A percentile compares a stretch with the other conserved stretches of the same genome.
Evolutionary conservation across 2,113 vertebrate genomes (phyloP).

Genomic region (Nannospalax galili): DNA sequence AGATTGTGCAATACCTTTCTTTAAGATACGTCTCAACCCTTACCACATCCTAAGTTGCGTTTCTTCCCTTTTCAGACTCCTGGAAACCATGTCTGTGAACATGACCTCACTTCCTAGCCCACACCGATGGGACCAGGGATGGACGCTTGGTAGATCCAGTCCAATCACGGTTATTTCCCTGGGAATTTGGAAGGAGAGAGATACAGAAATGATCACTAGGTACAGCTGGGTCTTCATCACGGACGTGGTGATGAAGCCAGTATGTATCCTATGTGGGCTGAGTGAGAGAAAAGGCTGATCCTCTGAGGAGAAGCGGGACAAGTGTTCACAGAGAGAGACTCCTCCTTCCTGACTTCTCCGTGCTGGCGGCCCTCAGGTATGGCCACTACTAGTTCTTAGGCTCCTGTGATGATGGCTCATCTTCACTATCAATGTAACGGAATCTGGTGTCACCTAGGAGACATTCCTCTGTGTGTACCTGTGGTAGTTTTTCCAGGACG

Average conservation of each 20-base stretch:
- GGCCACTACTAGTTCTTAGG: not conserved
- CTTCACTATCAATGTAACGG: not conserved
- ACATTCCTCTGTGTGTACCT: not conserved
- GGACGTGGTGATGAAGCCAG: rapidly evolving
- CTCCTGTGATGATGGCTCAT: not conserved
- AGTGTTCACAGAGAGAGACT: not conserved
- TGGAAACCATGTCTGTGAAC: not conserved
- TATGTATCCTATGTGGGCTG: not conserved
- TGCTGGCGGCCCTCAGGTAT: not conserved
- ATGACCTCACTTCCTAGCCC: not conserved
- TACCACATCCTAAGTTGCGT: too few relatives aligned
- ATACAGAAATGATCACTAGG: not conserved
- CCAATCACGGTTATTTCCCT: not conserved
- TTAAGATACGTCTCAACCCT: not conserved
- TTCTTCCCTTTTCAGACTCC: not conserved
- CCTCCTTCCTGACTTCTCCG: not conserved
- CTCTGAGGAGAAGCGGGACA: not conserved
- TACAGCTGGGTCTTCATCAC: not conserved
- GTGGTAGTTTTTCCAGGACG: not conserved
- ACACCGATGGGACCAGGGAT: not conserved
- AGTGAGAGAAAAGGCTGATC: not conserved
- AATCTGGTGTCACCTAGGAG: not conserved
- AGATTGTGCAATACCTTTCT: not conserved
- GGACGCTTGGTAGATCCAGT: not conserved
- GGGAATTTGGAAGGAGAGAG: not conserved